Evolutionary conservation across 2,113 vertebrate genomes (phyloP).

Genomic region (Glaucidium brasilianum): DNA sequence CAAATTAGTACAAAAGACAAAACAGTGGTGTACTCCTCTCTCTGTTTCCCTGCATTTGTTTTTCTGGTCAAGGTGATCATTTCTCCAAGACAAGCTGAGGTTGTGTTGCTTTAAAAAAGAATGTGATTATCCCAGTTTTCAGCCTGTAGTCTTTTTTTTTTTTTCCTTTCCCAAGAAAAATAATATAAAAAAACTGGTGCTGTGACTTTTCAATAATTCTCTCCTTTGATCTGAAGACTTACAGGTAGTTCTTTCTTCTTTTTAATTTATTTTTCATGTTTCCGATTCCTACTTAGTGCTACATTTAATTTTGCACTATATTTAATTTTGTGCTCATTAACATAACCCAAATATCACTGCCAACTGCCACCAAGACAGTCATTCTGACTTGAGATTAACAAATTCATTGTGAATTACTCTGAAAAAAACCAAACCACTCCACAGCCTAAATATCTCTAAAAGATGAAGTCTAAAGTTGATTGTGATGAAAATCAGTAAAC

Average conservation of each 20-base stretch:
- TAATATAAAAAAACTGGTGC: background rate
- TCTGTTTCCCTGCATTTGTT: background rate
- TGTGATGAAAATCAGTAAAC: background rate
- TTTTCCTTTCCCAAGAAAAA: background rate
- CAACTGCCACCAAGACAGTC: background rate
- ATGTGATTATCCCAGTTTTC: background rate
- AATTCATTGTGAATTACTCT: background rate
- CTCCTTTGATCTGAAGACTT: background rate
- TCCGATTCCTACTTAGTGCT: background rate
- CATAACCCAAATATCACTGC: background rate
- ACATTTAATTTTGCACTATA: background rate
- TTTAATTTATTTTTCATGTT: background rate
- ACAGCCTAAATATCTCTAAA: background rate
- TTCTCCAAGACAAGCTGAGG: background rate
- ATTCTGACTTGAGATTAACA: background rate
- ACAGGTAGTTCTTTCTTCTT: background rate
- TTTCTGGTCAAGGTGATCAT: background rate
- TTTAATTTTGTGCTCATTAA: background rate
- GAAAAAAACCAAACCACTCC: background rate
- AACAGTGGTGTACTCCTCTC: background rate
- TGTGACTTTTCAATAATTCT: background rate
- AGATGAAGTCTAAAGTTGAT: constrained; percentile 16
- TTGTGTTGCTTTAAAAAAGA: background rate
- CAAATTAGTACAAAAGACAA: background rate
- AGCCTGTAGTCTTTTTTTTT: background rate